phyloP scores from a whole-genome alignment of 2,113 vertebrate genomes.

The Prietella phreatophila region DNA sequence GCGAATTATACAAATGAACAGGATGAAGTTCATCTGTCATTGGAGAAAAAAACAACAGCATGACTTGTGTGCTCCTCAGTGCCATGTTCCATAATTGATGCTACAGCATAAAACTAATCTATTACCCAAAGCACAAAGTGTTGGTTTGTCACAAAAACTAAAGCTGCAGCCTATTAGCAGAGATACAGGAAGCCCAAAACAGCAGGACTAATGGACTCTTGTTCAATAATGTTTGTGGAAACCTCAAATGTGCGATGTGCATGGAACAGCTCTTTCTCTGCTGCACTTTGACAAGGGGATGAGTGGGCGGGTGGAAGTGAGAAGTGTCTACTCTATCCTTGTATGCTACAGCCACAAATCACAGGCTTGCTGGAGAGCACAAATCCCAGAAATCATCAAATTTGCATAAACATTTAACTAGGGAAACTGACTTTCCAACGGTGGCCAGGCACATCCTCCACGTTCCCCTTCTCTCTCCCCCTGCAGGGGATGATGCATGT shows the following conservation, averaged over 20 bases:
- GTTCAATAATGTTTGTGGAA: slow-evolving; percentile 27
- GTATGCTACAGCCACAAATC: slow-evolving; percentile 9
- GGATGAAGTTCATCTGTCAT: slow-evolving; percentile 87
- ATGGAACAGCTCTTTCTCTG: slow-evolving; percentile 25
- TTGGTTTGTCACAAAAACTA: slow-evolving; percentile 9
- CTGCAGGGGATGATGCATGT: not conserved
- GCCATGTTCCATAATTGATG: slow-evolving; percentile 15
- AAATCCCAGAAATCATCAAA: slow-evolving; percentile 34
- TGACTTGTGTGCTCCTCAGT: slow-evolving; percentile 16
- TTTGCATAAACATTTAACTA: slow-evolving; percentile 38
- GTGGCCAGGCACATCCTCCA: slow-evolving; percentile 16
- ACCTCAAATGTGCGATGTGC: slow-evolving; percentile 22
- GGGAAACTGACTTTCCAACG: slow-evolving; percentile 6
- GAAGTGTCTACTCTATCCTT: slow-evolving; percentile 22
- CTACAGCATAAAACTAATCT: slow-evolving; percentile 5
- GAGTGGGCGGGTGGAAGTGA: slow-evolving; percentile 10
- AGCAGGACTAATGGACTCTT: slow-evolving; percentile 29
- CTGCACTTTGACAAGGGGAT: slow-evolving; percentile 20
- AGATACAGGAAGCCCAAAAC: slow-evolving; percentile 13
- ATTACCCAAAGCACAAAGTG: slow-evolving; percentile 12
- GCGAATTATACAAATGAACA: slow-evolving; percentile 94
- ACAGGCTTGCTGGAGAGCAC: slow-evolving; percentile 10
- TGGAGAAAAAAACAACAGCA: slow-evolving; percentile 17
- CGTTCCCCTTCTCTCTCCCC: not conserved
- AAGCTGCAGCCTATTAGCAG: slow-evolving; percentile 21